These are phyloP conservation scores for Morpho helenor DNA, from an alignment of 2,888 invertebrate genomes.

Conservation along the genomic window DNA sequence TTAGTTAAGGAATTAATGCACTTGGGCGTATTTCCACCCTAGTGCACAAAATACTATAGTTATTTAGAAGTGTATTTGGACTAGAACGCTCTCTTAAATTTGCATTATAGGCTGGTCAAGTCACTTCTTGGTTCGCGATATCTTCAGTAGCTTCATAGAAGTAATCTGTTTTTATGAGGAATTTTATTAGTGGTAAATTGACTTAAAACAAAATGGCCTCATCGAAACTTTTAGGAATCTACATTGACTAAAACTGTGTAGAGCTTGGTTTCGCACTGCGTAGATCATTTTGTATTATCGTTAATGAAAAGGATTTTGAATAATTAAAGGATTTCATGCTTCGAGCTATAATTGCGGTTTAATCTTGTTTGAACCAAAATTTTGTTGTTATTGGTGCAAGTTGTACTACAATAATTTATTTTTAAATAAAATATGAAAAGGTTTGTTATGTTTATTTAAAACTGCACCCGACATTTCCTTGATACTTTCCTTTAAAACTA, in stretches of 20 bases:
- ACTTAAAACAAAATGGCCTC: too few species aligned
- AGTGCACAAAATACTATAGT: not conserved
- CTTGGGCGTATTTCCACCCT: not conserved
- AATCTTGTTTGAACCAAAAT: constrained; percentile 73
- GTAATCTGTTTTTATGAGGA: too few species aligned
- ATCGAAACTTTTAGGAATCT: not conserved
- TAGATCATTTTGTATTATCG: constrained; percentile 52
- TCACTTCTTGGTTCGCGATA: not conserved
- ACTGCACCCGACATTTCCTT: not conserved
- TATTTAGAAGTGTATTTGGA: not conserved
- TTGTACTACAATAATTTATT: constrained; percentile 78
- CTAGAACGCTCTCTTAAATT: not conserved
- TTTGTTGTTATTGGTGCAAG: constrained; percentile 78
- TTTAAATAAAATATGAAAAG: constrained; percentile 72
- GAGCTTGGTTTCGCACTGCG: constrained; percentile 33
- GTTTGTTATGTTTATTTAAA: constrained; percentile 4
- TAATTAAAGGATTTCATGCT: constrained; percentile 49
- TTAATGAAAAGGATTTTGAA: constrained; percentile 12
- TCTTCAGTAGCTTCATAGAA: too few species aligned
- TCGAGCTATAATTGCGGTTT: constrained; percentile 68
- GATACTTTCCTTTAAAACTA: not conserved
- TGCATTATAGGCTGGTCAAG: not conserved
- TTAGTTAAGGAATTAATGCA: not conserved
- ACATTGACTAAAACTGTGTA: constrained; percentile 5
- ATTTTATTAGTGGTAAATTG: too few species aligned